These are phyloP conservation scores for Amniataba percoides DNA, from an alignment of 2,797 vertebrate species.

Conservation along the genomic window DNA sequence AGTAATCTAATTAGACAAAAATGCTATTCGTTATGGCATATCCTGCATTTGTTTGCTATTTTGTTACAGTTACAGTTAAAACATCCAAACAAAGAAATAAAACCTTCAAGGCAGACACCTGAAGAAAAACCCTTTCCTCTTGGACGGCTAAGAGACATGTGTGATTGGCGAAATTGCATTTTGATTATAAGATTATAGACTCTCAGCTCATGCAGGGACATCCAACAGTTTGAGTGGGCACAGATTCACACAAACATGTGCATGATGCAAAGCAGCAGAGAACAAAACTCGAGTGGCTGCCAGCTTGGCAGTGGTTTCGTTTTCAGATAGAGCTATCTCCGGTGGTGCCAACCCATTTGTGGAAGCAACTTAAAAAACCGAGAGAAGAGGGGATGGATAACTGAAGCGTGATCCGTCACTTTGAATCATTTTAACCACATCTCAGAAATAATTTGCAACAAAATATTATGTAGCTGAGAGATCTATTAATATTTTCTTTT, in stretches of 20 bases:
- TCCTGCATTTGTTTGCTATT: slow-evolving; percentile 61
- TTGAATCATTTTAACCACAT: slow-evolving; percentile 20
- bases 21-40: slow-evolving; percentile 73
- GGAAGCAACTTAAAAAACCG: slow-evolving; percentile 58
- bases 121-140: not conserved
- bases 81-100: slow-evolving; percentile 33
- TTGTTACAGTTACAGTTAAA: slow-evolving; percentile 58
- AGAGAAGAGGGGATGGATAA: slow-evolving; percentile 31
- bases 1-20: slow-evolving; percentile 76
- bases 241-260: slow-evolving; percentile 72
- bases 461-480: not conserved
- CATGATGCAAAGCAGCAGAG: slow-evolving; percentile 72
- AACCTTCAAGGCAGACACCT: slow-evolving; percentile 40
- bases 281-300: slow-evolving; percentile 70
- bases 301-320: slow-evolving; percentile 75
- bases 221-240: slow-evolving; percentile 72
- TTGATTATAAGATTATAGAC: slow-evolving; percentile 60
- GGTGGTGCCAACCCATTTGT: slow-evolving; percentile 72
- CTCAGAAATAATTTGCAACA: slow-evolving; percentile 18
- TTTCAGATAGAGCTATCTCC: slow-evolving; percentile 65
- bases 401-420: slow-evolving; percentile 34
- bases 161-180: slow-evolving; percentile 56
- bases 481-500: not conserved
- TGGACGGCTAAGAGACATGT: slow-evolving; percentile 26
- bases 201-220: slow-evolving; percentile 47